Conservation (phyloP, 2,888 invertebrate species). For the Zeuzera pyrina region DNA sequence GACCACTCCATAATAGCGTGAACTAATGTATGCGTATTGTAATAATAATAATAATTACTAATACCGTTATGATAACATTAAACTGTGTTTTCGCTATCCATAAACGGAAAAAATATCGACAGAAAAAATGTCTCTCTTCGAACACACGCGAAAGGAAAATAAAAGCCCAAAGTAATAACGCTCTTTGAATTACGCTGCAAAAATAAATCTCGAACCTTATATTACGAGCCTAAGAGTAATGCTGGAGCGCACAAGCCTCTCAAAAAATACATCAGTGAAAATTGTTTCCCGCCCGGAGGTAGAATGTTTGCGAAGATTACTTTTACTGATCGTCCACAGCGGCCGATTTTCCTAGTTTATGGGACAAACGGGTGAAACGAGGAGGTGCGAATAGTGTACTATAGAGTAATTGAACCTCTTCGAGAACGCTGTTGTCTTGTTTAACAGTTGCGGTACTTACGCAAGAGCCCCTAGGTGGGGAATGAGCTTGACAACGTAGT, state of each 20-base stretch:
- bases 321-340: constrained; percentile 41
- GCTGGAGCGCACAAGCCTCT: constrained; percentile 22
- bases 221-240: constrained; percentile 20
- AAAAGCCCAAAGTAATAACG: constrained; percentile 15
- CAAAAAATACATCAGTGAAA: constrained; percentile 48
- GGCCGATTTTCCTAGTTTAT: constrained; percentile 43
- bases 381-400: constrained; percentile 35
- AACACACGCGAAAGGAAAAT: constrained; percentile 12
- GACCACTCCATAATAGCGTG: too few relatives aligned
- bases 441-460: too few relatives aligned
- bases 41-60: too few relatives aligned
- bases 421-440: constrained; percentile 11
- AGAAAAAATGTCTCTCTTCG: constrained; percentile 9
- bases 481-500: too few relatives aligned
- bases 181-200: constrained; percentile 17
- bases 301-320: constrained; percentile 49
- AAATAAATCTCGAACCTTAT: constrained; percentile 20
- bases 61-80: too few relatives aligned
- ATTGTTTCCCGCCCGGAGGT: constrained; percentile 46
- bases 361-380: constrained; percentile 29
- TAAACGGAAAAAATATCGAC: constrained; percentile 3
- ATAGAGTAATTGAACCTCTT: constrained; percentile 19
- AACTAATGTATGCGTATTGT: too few relatives aligned
- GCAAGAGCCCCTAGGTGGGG: too few relatives aligned
- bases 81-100: background rate